Conservation (phyloP, 2,888 invertebrate genomes). For the Diplolepis rosae region DNA sequence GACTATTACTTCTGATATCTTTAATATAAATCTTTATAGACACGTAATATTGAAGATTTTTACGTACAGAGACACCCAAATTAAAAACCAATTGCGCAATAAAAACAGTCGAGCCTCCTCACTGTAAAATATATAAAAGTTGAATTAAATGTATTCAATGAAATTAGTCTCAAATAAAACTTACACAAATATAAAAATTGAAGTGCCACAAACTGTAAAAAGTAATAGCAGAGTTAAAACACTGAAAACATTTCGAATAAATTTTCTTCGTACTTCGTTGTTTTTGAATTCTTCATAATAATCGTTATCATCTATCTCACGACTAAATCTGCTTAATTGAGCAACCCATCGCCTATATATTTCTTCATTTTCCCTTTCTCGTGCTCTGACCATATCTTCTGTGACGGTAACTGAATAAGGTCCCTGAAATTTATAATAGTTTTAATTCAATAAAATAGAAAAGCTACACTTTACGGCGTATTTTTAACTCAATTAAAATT, state of each 20-base stretch:
- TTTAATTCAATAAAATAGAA: background rate
- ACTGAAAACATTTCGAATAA: slow-evolving; percentile 76
- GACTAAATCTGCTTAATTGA: slow-evolving; percentile 50
- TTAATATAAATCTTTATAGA: background rate
- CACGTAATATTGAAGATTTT: slow-evolving; percentile 41
- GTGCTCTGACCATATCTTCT: slow-evolving; percentile 60
- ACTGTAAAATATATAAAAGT: slow-evolving; percentile 38
- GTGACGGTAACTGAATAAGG: slow-evolving; percentile 64
- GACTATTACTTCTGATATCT: background rate
- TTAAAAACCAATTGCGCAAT: slow-evolving; percentile 57
- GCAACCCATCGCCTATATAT: slow-evolving; percentile 61
- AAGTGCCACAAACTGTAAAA: slow-evolving; percentile 74
- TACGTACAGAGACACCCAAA: slow-evolving; percentile 63
- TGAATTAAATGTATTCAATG: too few species aligned
- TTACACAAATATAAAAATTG: slow-evolving; percentile 72
- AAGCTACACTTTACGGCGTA: too few species aligned
- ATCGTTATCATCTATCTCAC: slow-evolving; percentile 38
- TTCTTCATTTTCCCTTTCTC: slow-evolving; percentile 62
- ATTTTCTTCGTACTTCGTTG: slow-evolving; percentile 61
- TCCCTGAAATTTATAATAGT: slow-evolving; percentile 52
- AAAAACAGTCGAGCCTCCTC: slow-evolving; percentile 57
- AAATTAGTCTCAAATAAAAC: slow-evolving; percentile 31
- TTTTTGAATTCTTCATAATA: slow-evolving; percentile 62
- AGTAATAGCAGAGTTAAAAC: slow-evolving; percentile 76
- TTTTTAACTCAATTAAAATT: background rate